Conservation (phyloP, 2,888 invertebrate genomes). For the Sicus ferrugineus region DNA sequence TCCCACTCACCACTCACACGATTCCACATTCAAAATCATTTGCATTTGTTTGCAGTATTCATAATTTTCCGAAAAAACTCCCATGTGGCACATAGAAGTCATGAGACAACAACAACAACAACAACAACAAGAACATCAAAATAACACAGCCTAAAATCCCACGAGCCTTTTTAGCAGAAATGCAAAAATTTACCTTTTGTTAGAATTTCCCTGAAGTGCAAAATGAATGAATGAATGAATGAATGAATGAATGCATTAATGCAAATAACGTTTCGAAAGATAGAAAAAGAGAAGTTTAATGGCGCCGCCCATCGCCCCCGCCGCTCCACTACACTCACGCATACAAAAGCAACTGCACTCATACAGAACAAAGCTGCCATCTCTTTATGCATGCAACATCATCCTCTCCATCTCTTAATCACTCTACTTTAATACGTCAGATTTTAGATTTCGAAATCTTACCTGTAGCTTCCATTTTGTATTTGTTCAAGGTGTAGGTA, state of each 20-base stretch:
- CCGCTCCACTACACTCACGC: not conserved
- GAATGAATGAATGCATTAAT: conserved; percentile 3
- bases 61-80: no score
- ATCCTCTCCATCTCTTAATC: not conserved
- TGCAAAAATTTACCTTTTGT: conserved; percentile 6
- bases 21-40: no score
- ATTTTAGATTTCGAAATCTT: not conserved
- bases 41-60: no score
- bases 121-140: not conserved
- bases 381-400: not conserved
- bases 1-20: no score
- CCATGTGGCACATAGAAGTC: not conserved
- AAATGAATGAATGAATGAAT: conserved; percentile 10
- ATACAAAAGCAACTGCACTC: not conserved
- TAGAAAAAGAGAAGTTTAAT: no score
- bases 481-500: no score
- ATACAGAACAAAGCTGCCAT: not conserved
- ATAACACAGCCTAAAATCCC: conserved; percentile 10
- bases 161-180: conserved; percentile 5
- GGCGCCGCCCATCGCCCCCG: no score
- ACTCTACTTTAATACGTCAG: not conserved
- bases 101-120: not conserved
- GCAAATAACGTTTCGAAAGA: not conserved
- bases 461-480: not conserved
- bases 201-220: conserved; percentile 1